These are phyloP conservation scores for Pseudomyrmex gracilis DNA, from an alignment of 1,140 invertebrate genomes.

Conservation along the genomic window DNA sequence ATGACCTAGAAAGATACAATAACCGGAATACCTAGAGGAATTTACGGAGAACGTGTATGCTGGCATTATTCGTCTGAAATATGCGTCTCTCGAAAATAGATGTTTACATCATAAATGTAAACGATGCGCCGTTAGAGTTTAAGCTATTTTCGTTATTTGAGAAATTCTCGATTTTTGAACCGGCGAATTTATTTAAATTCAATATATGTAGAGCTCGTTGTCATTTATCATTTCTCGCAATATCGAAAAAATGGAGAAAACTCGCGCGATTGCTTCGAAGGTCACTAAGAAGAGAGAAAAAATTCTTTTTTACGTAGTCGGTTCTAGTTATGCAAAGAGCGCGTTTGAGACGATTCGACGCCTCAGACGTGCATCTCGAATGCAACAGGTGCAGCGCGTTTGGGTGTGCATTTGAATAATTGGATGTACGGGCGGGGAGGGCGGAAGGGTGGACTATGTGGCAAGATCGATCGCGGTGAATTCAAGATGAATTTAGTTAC, in stretches of 20 bases:
- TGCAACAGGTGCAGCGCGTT: slow-evolving; percentile 81
- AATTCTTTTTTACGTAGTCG: neutral
- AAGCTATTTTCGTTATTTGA: neutral
- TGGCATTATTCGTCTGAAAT: neutral
- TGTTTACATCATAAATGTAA: neutral
- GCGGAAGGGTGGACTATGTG: slow-evolving; percentile 52
- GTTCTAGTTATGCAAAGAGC: slow-evolving; percentile 62
- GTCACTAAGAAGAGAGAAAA: slow-evolving; percentile 29
- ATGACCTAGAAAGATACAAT: slow-evolving; percentile 31
- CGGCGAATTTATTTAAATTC: neutral
- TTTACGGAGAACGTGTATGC: slow-evolving; percentile 1
- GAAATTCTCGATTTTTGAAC: neutral
- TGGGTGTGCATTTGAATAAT: slow-evolving; percentile 82
- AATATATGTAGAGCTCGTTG: neutral
- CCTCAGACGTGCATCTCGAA: slow-evolving; percentile 60
- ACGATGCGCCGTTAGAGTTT: neutral
- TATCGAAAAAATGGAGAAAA: neutral
- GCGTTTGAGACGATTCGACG: slow-evolving; percentile 57
- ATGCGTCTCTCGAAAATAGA: neutral
- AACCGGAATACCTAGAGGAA: neutral
- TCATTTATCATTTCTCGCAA: neutral
- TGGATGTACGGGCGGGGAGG: slow-evolving; percentile 73
- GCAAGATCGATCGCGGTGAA: slow-evolving; percentile 56
- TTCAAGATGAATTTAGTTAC: slow-evolving; percentile 50
- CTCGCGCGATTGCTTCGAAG: neutral